phyloP scores from a whole-genome alignment of 2,113 vertebrate genomes.

The Gnathonemus echidnorhynchus region DNA sequence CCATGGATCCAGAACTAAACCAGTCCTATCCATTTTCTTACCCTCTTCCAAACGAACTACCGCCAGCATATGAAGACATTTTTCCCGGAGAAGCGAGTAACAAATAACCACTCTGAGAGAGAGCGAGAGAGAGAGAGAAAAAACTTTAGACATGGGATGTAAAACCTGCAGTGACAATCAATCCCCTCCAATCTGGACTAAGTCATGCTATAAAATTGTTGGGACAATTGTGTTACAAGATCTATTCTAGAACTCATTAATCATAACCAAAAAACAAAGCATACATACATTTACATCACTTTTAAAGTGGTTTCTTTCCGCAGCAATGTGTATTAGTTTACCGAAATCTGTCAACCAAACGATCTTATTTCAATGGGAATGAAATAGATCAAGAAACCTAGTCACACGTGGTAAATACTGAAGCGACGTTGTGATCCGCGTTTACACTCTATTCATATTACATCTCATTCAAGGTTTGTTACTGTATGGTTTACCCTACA shows the following conservation, averaged over 20 bases:
- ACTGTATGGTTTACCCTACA: slow-evolving; percentile 50
- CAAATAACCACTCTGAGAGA: slow-evolving; percentile 43
- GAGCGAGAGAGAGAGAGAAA: background rate
- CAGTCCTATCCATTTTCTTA: slow-evolving; percentile 82
- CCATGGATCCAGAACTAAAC: slow-evolving; percentile 77
- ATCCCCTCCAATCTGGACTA: slow-evolving; percentile 8
- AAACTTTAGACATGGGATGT: slow-evolving; percentile 20
- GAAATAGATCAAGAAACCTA: background rate
- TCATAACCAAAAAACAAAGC: background rate
- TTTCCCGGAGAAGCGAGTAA: slow-evolving; percentile 68
- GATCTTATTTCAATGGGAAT: background rate
- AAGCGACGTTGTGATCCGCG: background rate
- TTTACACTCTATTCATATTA: slow-evolving; percentile 14
- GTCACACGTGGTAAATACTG: background rate
- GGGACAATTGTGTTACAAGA: background rate
- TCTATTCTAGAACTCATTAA: background rate
- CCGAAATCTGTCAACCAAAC: background rate
- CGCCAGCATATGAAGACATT: slow-evolving; percentile 83
- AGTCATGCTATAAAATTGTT: background rate
- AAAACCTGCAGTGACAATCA: slow-evolving; percentile 48
- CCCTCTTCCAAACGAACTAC: slow-evolving; percentile 72
- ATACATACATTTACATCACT: background rate
- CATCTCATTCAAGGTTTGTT: slow-evolving; percentile 40
- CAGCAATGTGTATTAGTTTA: background rate
- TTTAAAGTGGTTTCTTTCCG: background rate